Base-by-base conservation (phyloP, 2,888 invertebrate species). In the Odontocerum albicorne region DNA sequence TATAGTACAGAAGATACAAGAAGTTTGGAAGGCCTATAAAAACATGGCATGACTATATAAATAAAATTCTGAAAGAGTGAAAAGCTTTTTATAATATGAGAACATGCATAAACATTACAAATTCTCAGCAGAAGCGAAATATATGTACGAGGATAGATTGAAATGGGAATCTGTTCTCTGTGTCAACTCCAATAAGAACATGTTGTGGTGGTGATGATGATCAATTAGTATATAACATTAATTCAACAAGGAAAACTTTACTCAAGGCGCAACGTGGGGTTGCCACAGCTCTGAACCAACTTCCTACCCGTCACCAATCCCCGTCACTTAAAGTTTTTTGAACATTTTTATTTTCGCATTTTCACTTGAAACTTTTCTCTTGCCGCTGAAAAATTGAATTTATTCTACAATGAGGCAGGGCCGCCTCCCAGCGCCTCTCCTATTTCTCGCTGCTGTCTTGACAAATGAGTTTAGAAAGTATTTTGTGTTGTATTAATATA, bases 171-270 rank as follows among this genome's bases (percentile, higher is more conserved):
- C n/a, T n/a, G n/a, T n/a, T n/a, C n/a, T n/a, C n/a, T n/a, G n/a
- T n/a, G n/a, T n/a, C n/a, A n/a, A n/a, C n/a, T n/a, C n/a, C n/a
- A n/a, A n/a, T n/a, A n/a, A n/a, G n/a, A n/a, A n/a, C n/a, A n/a
- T n/a, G n/a, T n/a, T n/a, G n/a, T n/a, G n/a, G n/a, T n/a, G n/a
- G n/a, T n/a, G n/a, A n/a, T n/a, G n/a, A n/a, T n/a, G n/a, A n/a
- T n/a, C n/a, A n/a, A n/a, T n/a, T n/a, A n/a, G n/a, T n/a, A n/a
- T n/a, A n/a, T n/a, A n/a, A n/a, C n/a, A n/a, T n/a, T n/a, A n/a
- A n/a, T n/a, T n/a, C n/a, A n/a, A n/a, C n/a, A n/a, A n/a, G 51
- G 59, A 52, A 59, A 59, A 55, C 44, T 49, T 55, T 55, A 59
- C 55, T 55, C 55, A 59, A 47, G 52, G 35, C 54, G 27, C 46